phyloP scores from a whole-genome alignment of 2,113 vertebrate genomes.

The Camelus bactrianus region DNA sequence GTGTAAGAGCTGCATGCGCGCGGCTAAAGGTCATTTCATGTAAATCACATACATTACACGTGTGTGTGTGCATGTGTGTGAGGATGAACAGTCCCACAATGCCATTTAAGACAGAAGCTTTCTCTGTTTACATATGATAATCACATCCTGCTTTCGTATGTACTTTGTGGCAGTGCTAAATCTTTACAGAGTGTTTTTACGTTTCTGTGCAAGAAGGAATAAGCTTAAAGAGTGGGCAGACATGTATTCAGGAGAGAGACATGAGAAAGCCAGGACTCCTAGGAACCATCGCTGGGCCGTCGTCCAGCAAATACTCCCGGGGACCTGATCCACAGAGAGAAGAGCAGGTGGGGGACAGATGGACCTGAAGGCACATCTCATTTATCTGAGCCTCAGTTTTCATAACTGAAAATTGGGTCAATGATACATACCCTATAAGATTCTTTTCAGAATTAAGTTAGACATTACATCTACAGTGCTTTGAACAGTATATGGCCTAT shows the following conservation, averaged over 20 bases:
- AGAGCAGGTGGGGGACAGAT: accelerated
- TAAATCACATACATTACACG: background rate
- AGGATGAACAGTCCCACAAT: background rate
- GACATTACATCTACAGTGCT: background rate
- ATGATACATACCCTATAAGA: background rate
- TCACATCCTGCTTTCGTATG: background rate
- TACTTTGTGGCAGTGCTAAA: background rate
- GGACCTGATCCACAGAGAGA: accelerated
- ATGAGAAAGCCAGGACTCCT: background rate
- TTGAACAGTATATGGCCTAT: background rate
- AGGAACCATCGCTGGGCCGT: too few species aligned
- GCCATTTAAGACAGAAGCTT: background rate
- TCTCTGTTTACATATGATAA: background rate
- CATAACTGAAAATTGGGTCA: background rate
- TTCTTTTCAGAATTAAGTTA: background rate
- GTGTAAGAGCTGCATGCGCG: accelerated
- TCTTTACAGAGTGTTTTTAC: background rate
- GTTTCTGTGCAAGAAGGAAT: background rate
- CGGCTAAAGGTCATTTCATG: background rate
- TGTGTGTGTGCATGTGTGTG: background rate
- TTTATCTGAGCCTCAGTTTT: background rate
- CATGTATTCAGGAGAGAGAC: background rate
- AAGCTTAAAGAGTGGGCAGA: background rate
- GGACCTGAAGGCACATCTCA: accelerated
- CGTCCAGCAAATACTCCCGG: accelerated